Evolutionary conservation across 2,888 invertebrate genomes (phyloP).

Genomic region (Eilema griseolum): DNA sequence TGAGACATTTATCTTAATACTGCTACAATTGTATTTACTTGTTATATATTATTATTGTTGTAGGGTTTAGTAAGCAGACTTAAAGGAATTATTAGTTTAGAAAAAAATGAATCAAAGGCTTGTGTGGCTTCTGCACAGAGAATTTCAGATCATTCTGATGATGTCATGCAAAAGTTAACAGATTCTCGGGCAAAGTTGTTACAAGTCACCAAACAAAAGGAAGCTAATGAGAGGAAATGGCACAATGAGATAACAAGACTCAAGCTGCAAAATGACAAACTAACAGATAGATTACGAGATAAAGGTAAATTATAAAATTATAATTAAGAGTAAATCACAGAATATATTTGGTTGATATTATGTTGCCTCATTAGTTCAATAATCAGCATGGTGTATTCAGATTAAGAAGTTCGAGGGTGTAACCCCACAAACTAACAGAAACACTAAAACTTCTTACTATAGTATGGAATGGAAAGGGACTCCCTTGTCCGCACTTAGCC

Average conservation of each 20-base stretch:
- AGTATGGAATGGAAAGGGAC: no score
- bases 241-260: constrained; percentile 74
- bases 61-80: constrained; percentile 66
- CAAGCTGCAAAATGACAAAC: constrained; percentile 76
- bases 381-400: background rate
- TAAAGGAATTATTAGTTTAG: constrained; percentile 68
- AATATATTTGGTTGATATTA: background rate
- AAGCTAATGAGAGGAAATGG: constrained; percentile 69
- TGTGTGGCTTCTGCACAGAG: constrained; percentile 80
- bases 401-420: no score
- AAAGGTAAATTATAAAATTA: constrained; percentile 63
- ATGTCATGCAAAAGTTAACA: constrained; percentile 65
- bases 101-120: constrained; percentile 78
- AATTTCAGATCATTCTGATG: constrained; percentile 76
- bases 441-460: no score
- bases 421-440: no score
- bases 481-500: no score
- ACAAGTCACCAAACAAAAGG: constrained; percentile 75
- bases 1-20: background rate
- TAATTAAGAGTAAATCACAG: background rate
- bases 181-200: constrained; percentile 68
- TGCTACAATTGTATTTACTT: background rate
- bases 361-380: background rate
- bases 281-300: constrained; percentile 70
- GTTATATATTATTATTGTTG: constrained; percentile 24